Conservation (phyloP, 2,113 vertebrate species). For the Polyodon spathula region DNA sequence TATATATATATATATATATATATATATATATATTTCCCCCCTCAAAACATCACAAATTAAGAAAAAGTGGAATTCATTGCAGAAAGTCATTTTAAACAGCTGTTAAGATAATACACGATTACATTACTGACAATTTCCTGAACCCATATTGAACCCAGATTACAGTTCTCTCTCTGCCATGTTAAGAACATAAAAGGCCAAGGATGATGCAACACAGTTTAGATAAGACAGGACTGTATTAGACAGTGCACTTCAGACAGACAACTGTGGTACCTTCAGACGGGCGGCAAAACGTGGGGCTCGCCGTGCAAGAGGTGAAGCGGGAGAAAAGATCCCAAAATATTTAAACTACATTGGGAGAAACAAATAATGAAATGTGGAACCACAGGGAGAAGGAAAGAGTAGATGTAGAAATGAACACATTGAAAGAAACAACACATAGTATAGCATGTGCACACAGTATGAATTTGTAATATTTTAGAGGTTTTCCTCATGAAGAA, state of each 20-base stretch:
- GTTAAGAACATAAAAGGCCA: neutral
- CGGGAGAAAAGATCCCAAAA: slow-evolving; percentile 58
- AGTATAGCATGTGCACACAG: too few species aligned
- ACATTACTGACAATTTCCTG: too few species aligned
- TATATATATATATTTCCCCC: too few species aligned
- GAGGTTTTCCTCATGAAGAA: too few species aligned
- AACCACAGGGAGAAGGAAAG: slow-evolving; percentile 13
- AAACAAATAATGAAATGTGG: slow-evolving; percentile 14
- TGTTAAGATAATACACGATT: too few species aligned
- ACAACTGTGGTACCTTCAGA: slow-evolving; percentile 54
- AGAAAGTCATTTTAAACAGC: too few species aligned
- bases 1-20: too few species aligned
- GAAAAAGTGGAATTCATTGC: too few species aligned
- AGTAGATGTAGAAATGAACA: neutral
- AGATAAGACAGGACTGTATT: neutral
- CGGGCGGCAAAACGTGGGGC: slow-evolving; percentile 52
- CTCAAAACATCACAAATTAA: too few species aligned
- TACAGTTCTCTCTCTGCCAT: neutral
- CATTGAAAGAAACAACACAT: too few species aligned
- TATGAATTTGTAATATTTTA: too few species aligned
- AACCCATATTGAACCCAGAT: neutral
- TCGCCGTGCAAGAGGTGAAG: slow-evolving; percentile 49
- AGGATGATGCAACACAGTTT: neutral
- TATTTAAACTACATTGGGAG: slow-evolving; percentile 55
- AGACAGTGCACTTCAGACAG: slow-evolving; percentile 14